Evolutionary conservation across 1,140 invertebrate genomes (phyloP).

Genomic region (Diprion similis): DNA sequence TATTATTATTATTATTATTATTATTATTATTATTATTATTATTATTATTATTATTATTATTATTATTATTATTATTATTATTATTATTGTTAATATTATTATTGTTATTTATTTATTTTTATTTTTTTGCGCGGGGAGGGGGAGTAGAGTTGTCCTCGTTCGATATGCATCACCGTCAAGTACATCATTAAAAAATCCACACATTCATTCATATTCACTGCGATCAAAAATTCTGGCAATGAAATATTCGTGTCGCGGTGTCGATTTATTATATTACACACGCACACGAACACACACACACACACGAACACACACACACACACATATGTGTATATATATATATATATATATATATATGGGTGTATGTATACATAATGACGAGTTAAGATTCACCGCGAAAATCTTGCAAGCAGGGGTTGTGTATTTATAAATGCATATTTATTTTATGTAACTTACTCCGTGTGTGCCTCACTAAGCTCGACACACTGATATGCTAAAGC

Average conservation of each 20-base stretch:
- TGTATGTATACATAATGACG: background rate
- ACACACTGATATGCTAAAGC: constrained; percentile 61
- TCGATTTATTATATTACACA: background rate
- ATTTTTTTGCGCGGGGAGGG: background rate
- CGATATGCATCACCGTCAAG: background rate
- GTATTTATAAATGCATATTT: constrained; percentile 33
- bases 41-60: no score
- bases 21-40: no score
- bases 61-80: no score
- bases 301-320: no score
- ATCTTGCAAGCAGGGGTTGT: constrained; percentile 4
- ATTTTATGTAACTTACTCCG: constrained; percentile 39
- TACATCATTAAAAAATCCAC: background rate
- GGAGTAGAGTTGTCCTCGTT: background rate
- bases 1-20: no score
- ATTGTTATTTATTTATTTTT: background rate
- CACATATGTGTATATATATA: no score
- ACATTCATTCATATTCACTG: constrained; percentile 2
- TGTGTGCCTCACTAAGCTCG: constrained; percentile 50
- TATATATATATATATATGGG: no score
- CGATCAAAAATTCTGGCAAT: constrained; percentile 1
- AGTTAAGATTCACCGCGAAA: constrained; percentile 4
- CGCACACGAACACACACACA: no score
- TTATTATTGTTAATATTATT: no score
- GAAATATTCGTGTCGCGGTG: constrained; percentile 4